These are phyloP conservation scores for Caenorhabditis latens DNA, from an alignment of 1,140 invertebrate genomes.

Conservation along the genomic window DNA sequence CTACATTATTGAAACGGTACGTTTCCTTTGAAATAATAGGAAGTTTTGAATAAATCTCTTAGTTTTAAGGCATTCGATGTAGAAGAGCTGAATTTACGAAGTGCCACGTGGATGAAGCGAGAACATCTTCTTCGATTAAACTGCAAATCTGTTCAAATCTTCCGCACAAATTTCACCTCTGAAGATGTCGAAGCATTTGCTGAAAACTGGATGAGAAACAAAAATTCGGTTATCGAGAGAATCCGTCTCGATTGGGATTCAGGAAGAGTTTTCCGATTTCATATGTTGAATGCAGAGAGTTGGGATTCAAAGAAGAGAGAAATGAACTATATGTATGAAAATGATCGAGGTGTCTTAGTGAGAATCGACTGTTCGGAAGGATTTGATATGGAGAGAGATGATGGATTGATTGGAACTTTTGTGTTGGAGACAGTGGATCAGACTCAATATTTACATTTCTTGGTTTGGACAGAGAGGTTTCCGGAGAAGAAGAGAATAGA, in stretches of 20 bases:
- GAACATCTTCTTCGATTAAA: not conserved
- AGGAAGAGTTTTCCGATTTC: not conserved
- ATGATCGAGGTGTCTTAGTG: not conserved
- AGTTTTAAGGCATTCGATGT: not conserved
- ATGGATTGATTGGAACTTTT: not conserved
- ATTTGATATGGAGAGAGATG: not conserved
- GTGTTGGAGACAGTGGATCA: not conserved
- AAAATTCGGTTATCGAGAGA: not conserved
- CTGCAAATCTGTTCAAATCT: not conserved
- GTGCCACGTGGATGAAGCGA: not conserved
- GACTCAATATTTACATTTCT: not conserved
- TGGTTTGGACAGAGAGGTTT: not conserved
- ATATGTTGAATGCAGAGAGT: not conserved
- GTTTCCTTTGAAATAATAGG: not conserved
- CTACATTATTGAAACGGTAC: conserved; percentile 5
- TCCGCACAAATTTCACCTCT: not conserved
- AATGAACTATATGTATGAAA: not conserved
- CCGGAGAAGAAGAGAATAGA: not conserved
- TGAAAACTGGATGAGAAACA: not conserved
- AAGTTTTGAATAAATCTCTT: not conserved
- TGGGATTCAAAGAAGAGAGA: not conserved
- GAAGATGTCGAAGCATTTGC: not conserved
- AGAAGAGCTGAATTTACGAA: not conserved
- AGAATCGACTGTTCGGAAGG: not conserved
- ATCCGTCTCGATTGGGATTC: not conserved